These are phyloP conservation scores for Eupithecia exiguata DNA, from an alignment of 2,888 invertebrate species.

Conservation along the genomic window DNA sequence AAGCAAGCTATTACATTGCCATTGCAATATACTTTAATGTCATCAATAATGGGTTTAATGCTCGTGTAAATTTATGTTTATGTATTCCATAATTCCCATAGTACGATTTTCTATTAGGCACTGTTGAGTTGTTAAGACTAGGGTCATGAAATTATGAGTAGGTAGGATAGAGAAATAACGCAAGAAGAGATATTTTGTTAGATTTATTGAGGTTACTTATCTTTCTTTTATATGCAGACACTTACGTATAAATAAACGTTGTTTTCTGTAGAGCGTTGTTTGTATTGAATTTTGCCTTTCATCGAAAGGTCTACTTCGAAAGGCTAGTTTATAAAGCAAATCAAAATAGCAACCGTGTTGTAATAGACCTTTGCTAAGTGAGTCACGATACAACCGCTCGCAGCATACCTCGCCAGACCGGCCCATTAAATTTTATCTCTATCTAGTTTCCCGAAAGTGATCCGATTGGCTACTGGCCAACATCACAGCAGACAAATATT, in stretches of 20 bases:
- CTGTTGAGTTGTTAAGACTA: neutral
- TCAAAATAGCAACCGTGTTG: constrained; percentile 12
- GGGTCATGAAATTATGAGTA: neutral
- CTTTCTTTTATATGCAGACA: neutral
- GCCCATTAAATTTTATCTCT: constrained; percentile 62
- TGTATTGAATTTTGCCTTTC: neutral
- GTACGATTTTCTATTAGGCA: neutral
- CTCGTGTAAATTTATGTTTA: constrained; percentile 5
- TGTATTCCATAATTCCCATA: neutral
- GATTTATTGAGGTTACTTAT: neutral
- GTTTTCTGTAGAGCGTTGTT: neutral
- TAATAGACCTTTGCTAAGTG: constrained; percentile 43
- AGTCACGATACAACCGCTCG: constrained; percentile 49
- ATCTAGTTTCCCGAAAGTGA: constrained; percentile 76
- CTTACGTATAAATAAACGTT: neutral
- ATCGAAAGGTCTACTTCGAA: neutral
- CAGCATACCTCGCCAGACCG: constrained; percentile 60
- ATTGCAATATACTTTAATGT: neutral
- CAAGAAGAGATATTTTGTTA: neutral
- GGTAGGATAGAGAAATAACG: neutral
- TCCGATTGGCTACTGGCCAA: constrained; percentile 76
- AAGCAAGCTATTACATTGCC: constrained; percentile 52
- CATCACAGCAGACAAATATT: constrained; percentile 79
- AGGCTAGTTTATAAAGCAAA: constrained; percentile 13
- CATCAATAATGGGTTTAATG: neutral